Base-by-base conservation (phyloP, 1,140 invertebrate genomes). In the Drosophila albomicans region DNA sequence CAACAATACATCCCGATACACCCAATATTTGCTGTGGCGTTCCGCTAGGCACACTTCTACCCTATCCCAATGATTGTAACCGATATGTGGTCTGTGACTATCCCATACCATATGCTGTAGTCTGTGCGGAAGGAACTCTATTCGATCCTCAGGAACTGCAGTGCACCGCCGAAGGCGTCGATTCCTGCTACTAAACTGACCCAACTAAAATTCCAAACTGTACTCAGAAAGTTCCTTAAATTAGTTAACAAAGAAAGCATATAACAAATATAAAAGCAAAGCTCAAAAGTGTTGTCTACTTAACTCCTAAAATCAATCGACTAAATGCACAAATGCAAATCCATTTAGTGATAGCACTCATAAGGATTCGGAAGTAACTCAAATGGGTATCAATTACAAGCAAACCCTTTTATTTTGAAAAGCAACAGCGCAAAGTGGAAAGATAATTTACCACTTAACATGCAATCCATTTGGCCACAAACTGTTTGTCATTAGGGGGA, bases 361-460 rank as follows among this genome's bases (percentile, higher is more conserved):
- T 48, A 13, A 10, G 45, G 49, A 13, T 43, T 62, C 61, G 32
- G 30, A 25, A 65, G 13, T 43, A 8, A n/a, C 57, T 49, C 10
- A 13, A 61, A 35, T 13, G 10, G 41, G 54, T 89, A 67, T 87
- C 82, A 77, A 80, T 87, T 71, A 84, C 82, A 88, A 41, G 66
- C 67, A 89, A 89, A 81, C 78, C 85, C 68, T 81, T 87, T 87
- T 25, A 25, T 25, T 38, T 78, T 45, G 16, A 5, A 6, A 8
- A 58, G n/a, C 62, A 10, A 54, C n/a, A 43, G 30, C 56, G 52
- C 13, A 48, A 67, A 58, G 63, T 64, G 35, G 64, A 66, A 82
- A 65, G 69, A 88, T 88, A 89, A 80, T 84, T 81, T 81, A 69
- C 80, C 84, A 88, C 85, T 88, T 84, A 84, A 80, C 74, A 80